Base-by-base conservation (phyloP, 2,113 vertebrate genomes). In the Ictalurus furcatus region DNA sequence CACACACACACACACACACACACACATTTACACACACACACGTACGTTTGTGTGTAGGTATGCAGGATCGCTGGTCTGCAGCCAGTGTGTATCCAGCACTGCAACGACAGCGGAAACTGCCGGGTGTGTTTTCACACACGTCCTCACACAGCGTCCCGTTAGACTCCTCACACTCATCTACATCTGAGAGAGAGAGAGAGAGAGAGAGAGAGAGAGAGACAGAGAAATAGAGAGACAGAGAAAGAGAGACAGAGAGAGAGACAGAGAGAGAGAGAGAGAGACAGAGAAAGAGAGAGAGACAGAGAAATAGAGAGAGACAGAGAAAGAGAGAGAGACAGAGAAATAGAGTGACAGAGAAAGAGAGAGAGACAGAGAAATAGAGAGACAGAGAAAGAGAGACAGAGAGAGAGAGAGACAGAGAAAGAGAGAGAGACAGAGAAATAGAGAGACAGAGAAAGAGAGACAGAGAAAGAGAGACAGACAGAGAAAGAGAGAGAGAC, bases 41-140 rank as follows among this genome's bases (percentile, higher is more conserved):
- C 85, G 87, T 67, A 89, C 96, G 52, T 92, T 93, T 96, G 91
- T 94, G 93, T n/a, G 92, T 83, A 1, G 92, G 90, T 85, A 94
- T 90, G 79, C 96, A 96, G 90, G 96, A 94, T 86, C 67, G 94
- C 13, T 94, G 94, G 90, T 96, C 95, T 0, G 93, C 21, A 0
- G 93, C 91, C 2, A 96, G 93, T 12, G 94, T 92, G 93, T 93
- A 96, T 28, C 95, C 96, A 3, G 87, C 88, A 85, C 3, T 93
- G 86, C 96, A 96, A 86, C 78, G 94, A 88, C 96, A 96, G 85
- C 88, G 91, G 89, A 95, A 96, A 90, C 95, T 96, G 74, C 96
- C 96, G 1, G 12, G 84, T 1, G 94, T 96, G 94, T 96, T 96
- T 84, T 95, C 93, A 91, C 96, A 96, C 87, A 94, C 93, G 0